Evolutionary conservation across 1,140 invertebrate genomes (phyloP).

Genomic region (Armadillidium nasatum): DNA sequence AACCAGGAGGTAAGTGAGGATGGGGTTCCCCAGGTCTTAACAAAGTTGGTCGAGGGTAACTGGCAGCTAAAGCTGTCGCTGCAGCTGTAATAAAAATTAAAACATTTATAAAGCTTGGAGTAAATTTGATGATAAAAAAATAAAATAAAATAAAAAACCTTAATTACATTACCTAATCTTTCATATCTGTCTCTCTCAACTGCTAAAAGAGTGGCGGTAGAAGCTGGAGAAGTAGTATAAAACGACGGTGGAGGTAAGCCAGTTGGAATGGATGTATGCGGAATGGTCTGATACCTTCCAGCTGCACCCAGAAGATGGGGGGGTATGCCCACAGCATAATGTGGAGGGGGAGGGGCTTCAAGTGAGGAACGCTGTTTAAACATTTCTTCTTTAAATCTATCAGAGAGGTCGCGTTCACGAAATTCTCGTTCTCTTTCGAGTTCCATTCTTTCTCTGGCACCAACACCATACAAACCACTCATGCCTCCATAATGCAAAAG

Average conservation of each 20-base stretch:
- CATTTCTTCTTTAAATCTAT: not conserved
- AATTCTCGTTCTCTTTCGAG: not conserved
- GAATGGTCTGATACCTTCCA: not conserved
- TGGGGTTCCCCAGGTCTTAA: slow-evolving; percentile 2
- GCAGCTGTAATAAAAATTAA: not conserved
- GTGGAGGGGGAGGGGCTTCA: not conserved
- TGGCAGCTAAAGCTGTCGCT: not conserved
- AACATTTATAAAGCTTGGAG: too few relatives aligned
- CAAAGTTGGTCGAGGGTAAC: not conserved
- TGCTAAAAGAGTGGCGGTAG: not conserved
- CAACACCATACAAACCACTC: not conserved
- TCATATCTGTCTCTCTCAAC: not conserved
- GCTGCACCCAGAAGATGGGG: not conserved
- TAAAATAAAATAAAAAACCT: too few relatives aligned
- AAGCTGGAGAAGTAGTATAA: not conserved
- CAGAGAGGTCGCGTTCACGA: not conserved
- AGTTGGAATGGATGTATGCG: not conserved
- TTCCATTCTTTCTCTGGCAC: not conserved
- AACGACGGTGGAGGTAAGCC: not conserved
- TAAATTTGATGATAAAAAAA: too few relatives aligned
- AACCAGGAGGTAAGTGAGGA: not conserved
- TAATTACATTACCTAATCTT: not conserved
- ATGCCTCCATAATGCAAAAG: not conserved
- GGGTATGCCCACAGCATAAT: not conserved
- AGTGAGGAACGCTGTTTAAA: slow-evolving; percentile 5